Base-by-base conservation (phyloP, 2,797 vertebrate species). In the Balearica regulorum region DNA sequence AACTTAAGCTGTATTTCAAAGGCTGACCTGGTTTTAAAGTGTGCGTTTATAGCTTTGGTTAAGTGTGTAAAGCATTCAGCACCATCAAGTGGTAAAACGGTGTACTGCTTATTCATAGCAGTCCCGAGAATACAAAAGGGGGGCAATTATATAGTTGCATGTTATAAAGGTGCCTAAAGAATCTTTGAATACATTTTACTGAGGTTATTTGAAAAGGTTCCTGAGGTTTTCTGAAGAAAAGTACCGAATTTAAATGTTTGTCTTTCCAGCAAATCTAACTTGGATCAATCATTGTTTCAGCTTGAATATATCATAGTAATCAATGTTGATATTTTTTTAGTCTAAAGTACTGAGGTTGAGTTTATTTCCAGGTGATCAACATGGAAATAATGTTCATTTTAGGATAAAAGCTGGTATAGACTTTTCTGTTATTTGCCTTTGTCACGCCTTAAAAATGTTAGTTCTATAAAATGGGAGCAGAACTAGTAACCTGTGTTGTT, bases 51-150 rank as follows among this genome's bases (percentile, higher is more conserved):
- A 37, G 24, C 48, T 80, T 79, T 75, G 6, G 33, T 64, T 81
- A 19, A 46, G 46, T 57, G 64, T 37, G 13, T 93, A 49, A 90
- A 83, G 11, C 68, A 62, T 96, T 92, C 97, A 87, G 94, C 72
- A 89, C 97, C 96, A 83, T 91, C 98, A 97, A 84, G 97, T 97
- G 97, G 96, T 96, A 58, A 90, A 95, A 70, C 1, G 3, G 31
- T 69, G 61, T 55, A 97, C 41, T 95, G 87, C 94, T 73, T 29
- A 37, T 93, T 65, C 44, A 11, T 12, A 37, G 39, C 64, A 21
- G 7, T 33, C 41, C 57, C 1, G 1, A 4, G 26, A 43, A 31
- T 29, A n/a, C 39, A 60, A 77, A 80, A 64, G 26, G 8, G 16
- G 28, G 43, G 11, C 37, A 49, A 17, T 55, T 11, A 5, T 3